Evolutionary conservation across 2,113 vertebrate species (phyloP), one percentile per base, ranked within the genome.

Genomic region (Ranitomeya imitator): DNA sequence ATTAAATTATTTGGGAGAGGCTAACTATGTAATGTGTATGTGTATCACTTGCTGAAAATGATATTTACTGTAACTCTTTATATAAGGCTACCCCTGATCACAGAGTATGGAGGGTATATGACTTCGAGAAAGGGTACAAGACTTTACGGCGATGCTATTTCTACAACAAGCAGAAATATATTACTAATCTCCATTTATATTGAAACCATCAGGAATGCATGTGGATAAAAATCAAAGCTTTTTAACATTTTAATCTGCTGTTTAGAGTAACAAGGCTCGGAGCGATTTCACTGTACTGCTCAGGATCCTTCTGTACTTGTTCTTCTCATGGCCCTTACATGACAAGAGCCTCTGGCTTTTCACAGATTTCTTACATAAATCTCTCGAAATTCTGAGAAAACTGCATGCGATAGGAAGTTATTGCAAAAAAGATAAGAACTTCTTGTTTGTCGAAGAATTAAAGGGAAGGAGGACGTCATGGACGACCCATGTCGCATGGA

Each of bases 261-360:
- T 60, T 57, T 14, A 83, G 37, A 65, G 37, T 60, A 65, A 83
- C 60, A n/a, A 23, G 12, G 60, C 60, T 65, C 3, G 11, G 9
- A 83, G 31, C 60, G 5, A 14, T 83, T 16, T 31, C 19, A 79
- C 19, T 57, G 37, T n/a, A 26, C 54, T 14, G n/a, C 55, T 16
- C 14, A 60, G 60, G 55, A 57, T 23, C 7, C 54, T 37, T 18
- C 57, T 54, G 10, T 7, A 31, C n/a, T 60, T 7, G 15, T 15
- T 31, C 6, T 83, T 65, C 80, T 83, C 80, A 52, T 52, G 77
- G 12, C 12, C 37, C 61, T 19, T 51, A 83, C 18, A 23, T 16
- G 54, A 80, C 54, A 80, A 18, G 15, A 18, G 31, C 37, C 80
- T 23, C 79, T 45, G 60, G 79, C 79, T 63, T 60, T 81, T 45